Evolutionary conservation across 2,888 invertebrate species (phyloP), one percentile per base, ranked within the genome.

Genomic region (Drosophila aldrichi): DNA sequence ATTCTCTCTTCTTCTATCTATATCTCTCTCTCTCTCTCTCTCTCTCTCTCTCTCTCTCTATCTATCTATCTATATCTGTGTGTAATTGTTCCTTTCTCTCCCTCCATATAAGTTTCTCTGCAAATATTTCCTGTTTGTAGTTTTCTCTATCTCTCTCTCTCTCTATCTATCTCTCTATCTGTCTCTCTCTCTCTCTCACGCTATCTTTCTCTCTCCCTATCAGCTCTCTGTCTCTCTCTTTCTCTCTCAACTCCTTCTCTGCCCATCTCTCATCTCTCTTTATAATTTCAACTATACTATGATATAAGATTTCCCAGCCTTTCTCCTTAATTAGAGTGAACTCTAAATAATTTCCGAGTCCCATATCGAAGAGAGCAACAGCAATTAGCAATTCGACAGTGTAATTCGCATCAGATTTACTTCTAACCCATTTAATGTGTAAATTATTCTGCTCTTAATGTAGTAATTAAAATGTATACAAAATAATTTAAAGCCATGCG

Each of bases 71-170:
- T 7, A 16, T 16, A 7, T 38, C 7, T 25, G 0, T 16, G 14
- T 4, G 6, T 14, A 2, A 36, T 14, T 36, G 5, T 16, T 16
- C 18, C 20, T 22, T 3, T 14, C 12, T 5, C 44, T 12, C 14
- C 18, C 16, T 22, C 2, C 2, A 0, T 40, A n/a, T 12, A 76
- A 2, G 10, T 8, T 41, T 20, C 25, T 6, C 5, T 25, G 0
- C 25, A 25, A 3, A 5, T 25, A 25, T 25, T 25, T 25, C 5
- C 25, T 5, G 25, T 6, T 6, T 25, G 7, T 25, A 7, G 6
- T 7, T 6, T 8, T 29, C 20, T 14, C 58, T 77, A 70, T 63
- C 63, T 71, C 64, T 66, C 54, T 43, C 59, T 62, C 12, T 7
- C 4, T 48, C 14, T 12, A 8, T 12, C 16, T 77, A 70, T 65